A percentile compares a stretch with the other conserved stretches of the same genome.
Evolutionary conservation across 53 echinoderm and acorn worm genomes (phyloP).

Genomic region (Pentamera pediparva): DNA sequence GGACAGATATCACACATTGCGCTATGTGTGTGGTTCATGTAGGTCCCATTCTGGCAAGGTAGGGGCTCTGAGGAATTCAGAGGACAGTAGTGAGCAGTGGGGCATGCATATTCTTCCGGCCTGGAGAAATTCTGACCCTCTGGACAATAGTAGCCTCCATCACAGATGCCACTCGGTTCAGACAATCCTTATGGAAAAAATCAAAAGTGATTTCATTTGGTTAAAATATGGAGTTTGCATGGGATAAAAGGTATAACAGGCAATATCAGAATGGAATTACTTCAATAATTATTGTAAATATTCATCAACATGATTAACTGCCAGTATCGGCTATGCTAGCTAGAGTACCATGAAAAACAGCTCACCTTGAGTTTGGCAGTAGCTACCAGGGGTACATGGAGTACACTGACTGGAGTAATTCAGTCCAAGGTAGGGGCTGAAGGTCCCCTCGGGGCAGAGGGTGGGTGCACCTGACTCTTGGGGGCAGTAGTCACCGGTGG

Average conservation of each 20-base stretch:
- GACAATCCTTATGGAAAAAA: constrained; percentile 85
- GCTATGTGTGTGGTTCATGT: constrained; percentile 94
- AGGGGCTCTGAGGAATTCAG: constrained; percentile 91
- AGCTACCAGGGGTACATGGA: constrained; percentile 82
- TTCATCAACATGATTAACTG: too few species aligned
- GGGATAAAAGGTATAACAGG: too few species aligned
- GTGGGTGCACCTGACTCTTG: constrained; percentile 62
- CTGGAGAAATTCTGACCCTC: constrained; percentile 79
- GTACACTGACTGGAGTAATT: constrained; percentile 65
- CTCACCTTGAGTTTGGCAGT: constrained; percentile 77
- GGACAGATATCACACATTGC: constrained; percentile 80
- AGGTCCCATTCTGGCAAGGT: constrained; percentile 87
- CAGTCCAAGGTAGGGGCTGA: constrained; percentile 70
- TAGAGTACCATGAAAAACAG: neutral
- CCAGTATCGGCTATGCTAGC: neutral
- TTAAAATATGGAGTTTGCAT: too few species aligned
- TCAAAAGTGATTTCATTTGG: too few species aligned
- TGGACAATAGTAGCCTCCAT: constrained; percentile 89
- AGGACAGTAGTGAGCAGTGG: constrained; percentile 85
- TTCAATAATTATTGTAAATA: too few species aligned
- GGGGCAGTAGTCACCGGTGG: constrained; percentile 86
- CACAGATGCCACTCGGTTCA: constrained; percentile 71
- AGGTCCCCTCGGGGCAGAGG: constrained; percentile 87
- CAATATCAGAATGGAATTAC: too few species aligned
- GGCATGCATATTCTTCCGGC: constrained; percentile 80